Base-by-base conservation (phyloP, 1,140 invertebrate species). In the Drosophila prosaltans region DNA sequence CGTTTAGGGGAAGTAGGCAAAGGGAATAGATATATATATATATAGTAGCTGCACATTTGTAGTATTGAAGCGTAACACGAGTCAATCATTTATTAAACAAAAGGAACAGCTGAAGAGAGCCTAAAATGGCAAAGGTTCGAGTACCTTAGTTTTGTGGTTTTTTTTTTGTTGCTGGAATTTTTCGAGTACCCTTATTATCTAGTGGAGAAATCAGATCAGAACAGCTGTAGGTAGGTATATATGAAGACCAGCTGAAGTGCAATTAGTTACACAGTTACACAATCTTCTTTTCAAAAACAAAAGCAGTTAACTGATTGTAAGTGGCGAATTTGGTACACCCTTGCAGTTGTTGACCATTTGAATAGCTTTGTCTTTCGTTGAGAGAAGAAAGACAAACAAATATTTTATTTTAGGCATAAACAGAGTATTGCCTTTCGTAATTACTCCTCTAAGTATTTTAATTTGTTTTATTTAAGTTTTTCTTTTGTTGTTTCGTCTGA, bases 21-120 rank as follows among this genome's bases (percentile, higher is more conserved):
- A 51, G 2, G 21, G 26, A 26, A 16, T 26, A 21, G 2, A 16
- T 24, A 51, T 26, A 51, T 51, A 21, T 48, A 48, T 48, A 21
- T 48, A 48, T 48, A 48, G 45, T 48, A 48, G 45, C 6, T 48
- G 7, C 11, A 48, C 6, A 9, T 16, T 51, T 24, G 6, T 51
- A 9, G 8, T 51, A 74, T 79, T 84, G 74, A 73, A 66, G 81
- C 74, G 76, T 74, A 88, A 82, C 83, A 88, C 82, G 83, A 86
- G 83, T 82, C 84, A 88, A 65, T 74, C 72, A 57, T 78, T 43
- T 72, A 72, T 48, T 39, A 55, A 67, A 70, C 62, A 64, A 69
- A 61, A 48, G 10, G 58, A 16, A 60, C 58, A 65, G 73, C 64
- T 74, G 64, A 73, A 67, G 41, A 30, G 65, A 4, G 28, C 16